A percentile compares a stretch with the other conserved stretches of the same genome.
phyloP scores from a whole-genome alignment of 1,140 invertebrate species.

The Drosophila micromelanica region DNA sequence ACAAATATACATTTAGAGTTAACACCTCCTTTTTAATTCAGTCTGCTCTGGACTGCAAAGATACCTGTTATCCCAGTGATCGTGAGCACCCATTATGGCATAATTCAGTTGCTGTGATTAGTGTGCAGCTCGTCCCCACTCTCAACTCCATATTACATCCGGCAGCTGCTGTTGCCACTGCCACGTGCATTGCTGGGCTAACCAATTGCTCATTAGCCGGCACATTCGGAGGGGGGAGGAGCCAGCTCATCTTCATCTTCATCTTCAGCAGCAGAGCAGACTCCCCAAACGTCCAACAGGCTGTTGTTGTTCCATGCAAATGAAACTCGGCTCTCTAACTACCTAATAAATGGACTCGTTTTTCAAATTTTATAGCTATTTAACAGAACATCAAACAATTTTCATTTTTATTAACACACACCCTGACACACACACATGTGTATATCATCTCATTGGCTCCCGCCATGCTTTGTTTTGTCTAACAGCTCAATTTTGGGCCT shows the following conservation, averaged over 20 bases:
- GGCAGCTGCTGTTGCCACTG: conserved; percentile 26
- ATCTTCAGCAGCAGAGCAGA: conserved; percentile 24
- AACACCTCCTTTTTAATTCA: background rate
- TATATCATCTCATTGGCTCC: conserved; percentile 21
- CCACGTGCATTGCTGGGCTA: conserved; percentile 35
- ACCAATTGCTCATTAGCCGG: conserved; percentile 73
- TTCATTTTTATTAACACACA: conserved; percentile 75
- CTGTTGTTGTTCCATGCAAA: conserved; percentile 65
- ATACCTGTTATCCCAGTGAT: background rate
- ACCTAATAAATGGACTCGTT: conserved; percentile 79
- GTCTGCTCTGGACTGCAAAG: background rate
- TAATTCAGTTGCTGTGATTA: conserved; percentile 28
- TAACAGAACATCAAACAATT: conserved; percentile 82
- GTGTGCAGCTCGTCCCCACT: conserved; percentile 9
- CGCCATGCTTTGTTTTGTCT: conserved; percentile 41
- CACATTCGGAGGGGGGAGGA: no score
- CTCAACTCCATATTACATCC: conserved; percentile 15
- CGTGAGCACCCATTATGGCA: background rate
- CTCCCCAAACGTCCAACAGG: conserved; percentile 45
- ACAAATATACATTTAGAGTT: background rate
- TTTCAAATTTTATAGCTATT: conserved; percentile 81
- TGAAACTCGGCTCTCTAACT: conserved; percentile 64
- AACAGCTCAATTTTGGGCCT: conserved; percentile 61
- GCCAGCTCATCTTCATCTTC: conserved; percentile 43
- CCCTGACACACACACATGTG: conserved; percentile 22